Evolutionary conservation across 2,113 vertebrate genomes (phyloP).

Genomic region (Tetrao urogallus): DNA sequence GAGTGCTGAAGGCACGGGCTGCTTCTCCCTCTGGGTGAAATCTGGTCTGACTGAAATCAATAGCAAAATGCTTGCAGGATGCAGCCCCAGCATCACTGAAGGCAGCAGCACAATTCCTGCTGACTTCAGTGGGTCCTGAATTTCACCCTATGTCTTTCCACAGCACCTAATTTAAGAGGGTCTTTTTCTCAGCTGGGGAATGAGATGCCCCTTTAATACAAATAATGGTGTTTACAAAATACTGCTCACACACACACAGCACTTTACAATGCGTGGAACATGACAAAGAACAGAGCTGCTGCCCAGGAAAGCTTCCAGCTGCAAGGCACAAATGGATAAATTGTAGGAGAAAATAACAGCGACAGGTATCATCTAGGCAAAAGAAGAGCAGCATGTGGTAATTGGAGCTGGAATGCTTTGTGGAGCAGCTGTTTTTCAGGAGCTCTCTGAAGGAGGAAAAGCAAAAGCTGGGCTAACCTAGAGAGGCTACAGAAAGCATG

Average conservation of each 20-base stretch:
- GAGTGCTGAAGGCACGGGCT: background rate
- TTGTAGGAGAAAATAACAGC: slow-evolving; percentile 30
- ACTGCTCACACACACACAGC: background rate
- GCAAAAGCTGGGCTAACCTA: background rate
- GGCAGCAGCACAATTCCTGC: background rate
- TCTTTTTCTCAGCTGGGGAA: slow-evolving; percentile 37
- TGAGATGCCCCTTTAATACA: background rate
- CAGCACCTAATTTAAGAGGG: background rate
- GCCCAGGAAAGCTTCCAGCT: slow-evolving; percentile 52
- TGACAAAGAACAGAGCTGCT: slow-evolving; percentile 48
- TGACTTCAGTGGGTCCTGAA: background rate
- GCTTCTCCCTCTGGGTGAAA: slow-evolving; percentile 40
- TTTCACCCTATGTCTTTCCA: slow-evolving; percentile 31
- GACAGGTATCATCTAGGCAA: slow-evolving; percentile 40
- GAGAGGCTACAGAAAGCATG: slow-evolving; percentile 40
- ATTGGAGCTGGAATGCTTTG: slow-evolving; percentile 29
- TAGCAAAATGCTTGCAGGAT: background rate
- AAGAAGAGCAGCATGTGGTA: slow-evolving; percentile 46
- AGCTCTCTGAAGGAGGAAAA: slow-evolving; percentile 37
- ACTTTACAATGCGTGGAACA: background rate
- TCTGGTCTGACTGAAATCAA: slow-evolving; percentile 27
- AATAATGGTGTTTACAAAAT: slow-evolving; percentile 46
- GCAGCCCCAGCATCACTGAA: background rate
- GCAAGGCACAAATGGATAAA: slow-evolving; percentile 45
- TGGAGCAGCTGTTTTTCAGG: slow-evolving; percentile 58